Evolutionary conservation across 1,140 invertebrate genomes (phyloP).

Genomic region (Bombus waltoni): DNA sequence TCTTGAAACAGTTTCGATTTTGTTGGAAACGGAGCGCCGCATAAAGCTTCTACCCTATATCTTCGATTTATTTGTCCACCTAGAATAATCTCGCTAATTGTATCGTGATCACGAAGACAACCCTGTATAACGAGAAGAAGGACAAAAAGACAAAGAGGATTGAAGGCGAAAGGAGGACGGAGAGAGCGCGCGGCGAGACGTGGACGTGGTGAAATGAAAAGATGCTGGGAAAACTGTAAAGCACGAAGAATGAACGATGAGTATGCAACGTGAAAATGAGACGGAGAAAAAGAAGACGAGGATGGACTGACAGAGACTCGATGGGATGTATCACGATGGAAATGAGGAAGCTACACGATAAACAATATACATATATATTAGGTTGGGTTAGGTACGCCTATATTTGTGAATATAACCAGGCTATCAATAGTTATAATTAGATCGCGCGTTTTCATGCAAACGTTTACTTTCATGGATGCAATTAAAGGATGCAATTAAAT

Average conservation of each 20-base stretch:
- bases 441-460: neutral
- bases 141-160: slow-evolving; percentile 8
- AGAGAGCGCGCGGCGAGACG: neutral
- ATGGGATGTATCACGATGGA: neutral
- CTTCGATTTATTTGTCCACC: no score
- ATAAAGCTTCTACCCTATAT: no score
- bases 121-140: neutral
- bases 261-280: neutral
- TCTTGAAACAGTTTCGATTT: no score
- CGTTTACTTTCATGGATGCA: neutral
- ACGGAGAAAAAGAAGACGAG: neutral
- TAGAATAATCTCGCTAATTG: no score
- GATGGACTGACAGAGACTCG: neutral
- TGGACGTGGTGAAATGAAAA: neutral
- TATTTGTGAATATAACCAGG: neutral
- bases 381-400: neutral
- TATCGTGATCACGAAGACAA: neutral
- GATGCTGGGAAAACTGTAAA: slow-evolving; percentile 1
- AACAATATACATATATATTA: neutral
- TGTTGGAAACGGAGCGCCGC: no score
- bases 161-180: neutral
- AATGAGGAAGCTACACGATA: neutral
- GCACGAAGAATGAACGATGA: neutral
- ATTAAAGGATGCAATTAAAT: no score
- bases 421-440: neutral